phyloP scores from a whole-genome alignment of 2,888 invertebrate genomes.

The Mechanitis mazaeus region DNA sequence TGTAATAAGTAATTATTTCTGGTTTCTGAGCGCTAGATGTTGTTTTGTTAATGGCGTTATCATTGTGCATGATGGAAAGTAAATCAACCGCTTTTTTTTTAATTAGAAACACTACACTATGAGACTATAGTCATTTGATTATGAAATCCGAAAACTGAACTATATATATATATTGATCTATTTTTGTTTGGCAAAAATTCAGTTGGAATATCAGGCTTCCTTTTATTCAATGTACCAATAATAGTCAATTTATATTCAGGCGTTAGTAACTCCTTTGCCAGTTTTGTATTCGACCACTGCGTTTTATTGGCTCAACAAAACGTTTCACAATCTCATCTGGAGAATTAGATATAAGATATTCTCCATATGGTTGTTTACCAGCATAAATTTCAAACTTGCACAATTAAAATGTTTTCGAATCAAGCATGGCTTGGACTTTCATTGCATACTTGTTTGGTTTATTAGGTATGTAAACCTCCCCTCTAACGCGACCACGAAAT shows the following conservation, averaged over 20 bases:
- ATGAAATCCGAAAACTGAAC: slow-evolving; percentile 32
- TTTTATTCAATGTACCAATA: slow-evolving; percentile 29
- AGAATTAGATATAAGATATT: slow-evolving; percentile 23
- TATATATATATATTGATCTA: slow-evolving; percentile 20
- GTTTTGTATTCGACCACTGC: slow-evolving; percentile 12
- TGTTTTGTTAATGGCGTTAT: slow-evolving; percentile 25
- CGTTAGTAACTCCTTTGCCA: slow-evolving; percentile 10
- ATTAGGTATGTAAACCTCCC: too few relatives aligned
- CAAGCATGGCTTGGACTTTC: slow-evolving; percentile 17
- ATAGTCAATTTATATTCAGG: slow-evolving; percentile 24
- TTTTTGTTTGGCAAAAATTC: slow-evolving; percentile 26
- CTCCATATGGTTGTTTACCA: slow-evolving; percentile 17
- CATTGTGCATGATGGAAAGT: slow-evolving; percentile 32
- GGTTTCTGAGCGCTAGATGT: slow-evolving; percentile 28
- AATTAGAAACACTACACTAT: slow-evolving; percentile 26
- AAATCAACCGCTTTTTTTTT: slow-evolving; percentile 32
- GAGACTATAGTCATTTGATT: slow-evolving; percentile 26
- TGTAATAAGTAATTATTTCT: slow-evolving; percentile 34
- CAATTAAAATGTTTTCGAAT: slow-evolving; percentile 15
- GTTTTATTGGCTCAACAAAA: slow-evolving; percentile 16
- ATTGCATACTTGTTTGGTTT: slow-evolving; percentile 20
- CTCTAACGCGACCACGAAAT: too few relatives aligned
- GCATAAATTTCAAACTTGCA: slow-evolving; percentile 12
- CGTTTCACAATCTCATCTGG: slow-evolving; percentile 17
- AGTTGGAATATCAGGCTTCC: slow-evolving; percentile 26